Evolutionary conservation across 1,140 invertebrate species (phyloP), one percentile per base, ranked within the genome.

Genomic region (Dinothrombium tinctorium): DNA sequence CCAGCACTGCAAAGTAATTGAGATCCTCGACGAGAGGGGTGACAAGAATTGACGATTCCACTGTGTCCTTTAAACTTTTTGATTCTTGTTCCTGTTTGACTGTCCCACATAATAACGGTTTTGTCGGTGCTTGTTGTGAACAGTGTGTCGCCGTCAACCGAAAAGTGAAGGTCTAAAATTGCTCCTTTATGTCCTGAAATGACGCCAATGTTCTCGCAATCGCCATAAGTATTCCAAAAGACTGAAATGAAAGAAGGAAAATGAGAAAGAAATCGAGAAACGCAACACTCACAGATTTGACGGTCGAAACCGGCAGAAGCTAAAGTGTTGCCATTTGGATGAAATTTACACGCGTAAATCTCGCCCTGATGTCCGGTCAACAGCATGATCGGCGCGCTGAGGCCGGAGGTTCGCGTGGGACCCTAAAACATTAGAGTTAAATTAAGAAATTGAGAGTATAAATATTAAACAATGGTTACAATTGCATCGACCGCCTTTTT

Each of bases 351-450:
- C 17, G 74, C 72, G 57, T 86, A 95, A 47, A 99, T 78, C 56
- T 98, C 94, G 24, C 86, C 89, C 56, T 87, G 76, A 59, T 99
- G 92, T 0, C 94, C 94, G 56, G 89, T 79, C 20, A 98, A 59
- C 12, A 90, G 65, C 87, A 99, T 95, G 43, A 95, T 96, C 2
- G 92, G 89, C 11, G 86, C 74, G 53, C 76, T 65, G 0, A 98
- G 62, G 49, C 71, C 77, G 0, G 89, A 94, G 9, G 86, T 89
- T 47, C 89, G 62, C 24, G 73, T 70, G 32, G 77, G 71, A 3
- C 65, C 68, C 67, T 70, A 36, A 14, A 23, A 33, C 8, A 15
- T 22, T 15, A 33, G 17, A 33, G 17, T 6, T 6, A 33, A 33
- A 28, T n/a, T 8, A 28, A 28, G n/a, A n/a, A n/a, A n/a, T n/a